phyloP scores from a whole-genome alignment of 2,797 vertebrate genomes.

The Rhinoraja longicauda region DNA sequence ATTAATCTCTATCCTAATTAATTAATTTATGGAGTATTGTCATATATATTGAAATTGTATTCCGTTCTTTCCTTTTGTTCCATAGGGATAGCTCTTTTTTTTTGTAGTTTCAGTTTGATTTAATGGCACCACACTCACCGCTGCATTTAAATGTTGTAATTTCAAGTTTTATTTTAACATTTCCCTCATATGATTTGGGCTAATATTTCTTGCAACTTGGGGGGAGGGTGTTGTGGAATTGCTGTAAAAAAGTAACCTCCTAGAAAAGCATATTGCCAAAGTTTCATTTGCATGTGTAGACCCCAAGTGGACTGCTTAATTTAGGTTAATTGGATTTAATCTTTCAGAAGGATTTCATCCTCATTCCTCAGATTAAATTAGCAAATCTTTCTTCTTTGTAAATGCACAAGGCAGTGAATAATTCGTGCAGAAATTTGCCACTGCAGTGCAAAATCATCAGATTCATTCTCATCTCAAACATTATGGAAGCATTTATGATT shows the following conservation, averaged over 20 bases:
- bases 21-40: too few species aligned
- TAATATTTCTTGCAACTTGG: neutral
- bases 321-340: neutral
- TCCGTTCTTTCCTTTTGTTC: neutral
- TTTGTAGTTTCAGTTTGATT: neutral
- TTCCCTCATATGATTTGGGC: neutral
- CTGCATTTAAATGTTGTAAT: neutral
- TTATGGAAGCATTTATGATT: neutral
- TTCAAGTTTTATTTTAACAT: neutral
- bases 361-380: neutral
- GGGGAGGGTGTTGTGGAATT: neutral
- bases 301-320: neutral
- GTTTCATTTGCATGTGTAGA: neutral
- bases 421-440: too few species aligned
- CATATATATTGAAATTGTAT: too few species aligned
- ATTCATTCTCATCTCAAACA: too few species aligned
- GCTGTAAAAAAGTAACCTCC: neutral
- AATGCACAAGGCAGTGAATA: neutral
- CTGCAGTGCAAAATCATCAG: too few species aligned
- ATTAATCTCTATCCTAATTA: too few species aligned
- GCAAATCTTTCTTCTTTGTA: neutral
- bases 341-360: neutral
- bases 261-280: neutral
- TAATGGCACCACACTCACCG: neutral
- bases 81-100: neutral